phyloP scores from a whole-genome alignment of 2,888 invertebrate species.

The Exephanes ischioxanthus region DNA sequence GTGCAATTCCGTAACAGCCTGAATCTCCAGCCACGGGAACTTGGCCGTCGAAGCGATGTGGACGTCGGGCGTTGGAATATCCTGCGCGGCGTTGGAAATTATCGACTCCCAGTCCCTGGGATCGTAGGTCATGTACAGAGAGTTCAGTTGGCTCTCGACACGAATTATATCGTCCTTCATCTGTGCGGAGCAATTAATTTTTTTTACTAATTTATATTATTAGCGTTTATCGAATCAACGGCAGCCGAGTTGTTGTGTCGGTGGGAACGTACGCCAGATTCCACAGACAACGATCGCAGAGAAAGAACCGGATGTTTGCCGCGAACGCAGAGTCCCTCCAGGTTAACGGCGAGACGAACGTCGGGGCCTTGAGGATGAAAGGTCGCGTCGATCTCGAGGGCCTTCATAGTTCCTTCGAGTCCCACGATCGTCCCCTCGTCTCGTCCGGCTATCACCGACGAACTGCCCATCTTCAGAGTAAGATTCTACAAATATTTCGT shows the following conservation, averaged over 20 bases:
- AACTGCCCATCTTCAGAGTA: slow-evolving; percentile 90
- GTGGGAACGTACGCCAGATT: slow-evolving; percentile 77
- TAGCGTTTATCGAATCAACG: background rate
- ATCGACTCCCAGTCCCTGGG: slow-evolving; percentile 86
- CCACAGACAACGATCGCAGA: slow-evolving; percentile 79
- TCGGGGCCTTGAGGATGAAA: slow-evolving; percentile 79
- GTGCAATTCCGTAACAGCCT: slow-evolving; percentile 81
- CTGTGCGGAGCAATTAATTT: slow-evolving; percentile 70
- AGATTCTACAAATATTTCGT: slow-evolving; percentile 87
- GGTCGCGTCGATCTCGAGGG: slow-evolving; percentile 87
- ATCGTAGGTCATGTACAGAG: slow-evolving; percentile 89
- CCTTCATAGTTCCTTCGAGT: slow-evolving; percentile 89
- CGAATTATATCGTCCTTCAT: slow-evolving; percentile 81
- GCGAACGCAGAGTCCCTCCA: slow-evolving; percentile 81
- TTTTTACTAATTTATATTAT: background rate
- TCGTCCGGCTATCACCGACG: slow-evolving; percentile 89
- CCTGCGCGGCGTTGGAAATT: slow-evolving; percentile 71
- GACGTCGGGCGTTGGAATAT: slow-evolving; percentile 78
- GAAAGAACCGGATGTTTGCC: slow-evolving; percentile 82
- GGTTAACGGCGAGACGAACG: slow-evolving; percentile 78
- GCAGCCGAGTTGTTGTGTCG: background rate
- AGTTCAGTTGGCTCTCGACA: slow-evolving; percentile 86
- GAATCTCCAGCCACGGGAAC: slow-evolving; percentile 79
- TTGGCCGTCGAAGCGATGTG: slow-evolving; percentile 75
- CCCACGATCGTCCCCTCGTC: slow-evolving; percentile 89